Conservation (phyloP, 1,140 invertebrate genomes). For the Atta cephalotes region DNA sequence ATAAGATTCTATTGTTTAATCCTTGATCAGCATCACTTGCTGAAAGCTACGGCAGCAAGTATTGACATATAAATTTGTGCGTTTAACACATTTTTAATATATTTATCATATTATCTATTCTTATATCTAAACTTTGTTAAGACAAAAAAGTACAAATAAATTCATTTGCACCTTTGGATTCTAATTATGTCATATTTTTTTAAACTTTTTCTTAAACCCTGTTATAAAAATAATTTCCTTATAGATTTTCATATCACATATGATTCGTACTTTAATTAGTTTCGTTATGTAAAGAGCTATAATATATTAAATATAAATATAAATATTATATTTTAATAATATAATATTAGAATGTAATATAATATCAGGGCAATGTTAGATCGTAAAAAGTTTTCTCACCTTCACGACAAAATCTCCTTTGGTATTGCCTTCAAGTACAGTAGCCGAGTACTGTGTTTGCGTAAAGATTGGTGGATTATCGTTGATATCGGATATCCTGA, state of each 20-base stretch:
- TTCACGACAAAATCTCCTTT: slow-evolving; percentile 95
- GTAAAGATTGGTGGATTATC: slow-evolving; percentile 97
- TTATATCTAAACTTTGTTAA: slow-evolving; percentile 13
- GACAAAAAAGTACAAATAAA: slow-evolving; percentile 20
- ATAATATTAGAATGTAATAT: too few species aligned
- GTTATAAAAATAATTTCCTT: background rate
- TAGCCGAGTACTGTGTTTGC: slow-evolving; percentile 94
- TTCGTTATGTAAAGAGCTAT: background rate
- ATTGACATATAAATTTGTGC: slow-evolving; percentile 10
- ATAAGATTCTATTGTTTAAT: slow-evolving; percentile 93
- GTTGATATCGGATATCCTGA: slow-evolving; percentile 94
- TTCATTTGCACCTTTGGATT: background rate
- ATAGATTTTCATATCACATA: background rate
- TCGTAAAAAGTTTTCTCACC: slow-evolving; percentile 80
- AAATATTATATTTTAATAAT: background rate
- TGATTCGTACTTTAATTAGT: background rate
- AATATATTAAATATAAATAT: background rate
- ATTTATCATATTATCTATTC: slow-evolving; percentile 23
- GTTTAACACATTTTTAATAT: background rate
- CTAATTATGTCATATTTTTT: background rate
- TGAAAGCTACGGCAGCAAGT: slow-evolving; percentile 88
- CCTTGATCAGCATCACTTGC: slow-evolving; percentile 96
- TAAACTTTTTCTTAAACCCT: background rate
- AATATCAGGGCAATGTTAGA: background rate
- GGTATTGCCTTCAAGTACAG: slow-evolving; percentile 95